Evolutionary conservation across 2,797 vertebrate genomes (phyloP), one percentile per base, ranked within the genome.

Genomic region (Pampus argenteus): DNA sequence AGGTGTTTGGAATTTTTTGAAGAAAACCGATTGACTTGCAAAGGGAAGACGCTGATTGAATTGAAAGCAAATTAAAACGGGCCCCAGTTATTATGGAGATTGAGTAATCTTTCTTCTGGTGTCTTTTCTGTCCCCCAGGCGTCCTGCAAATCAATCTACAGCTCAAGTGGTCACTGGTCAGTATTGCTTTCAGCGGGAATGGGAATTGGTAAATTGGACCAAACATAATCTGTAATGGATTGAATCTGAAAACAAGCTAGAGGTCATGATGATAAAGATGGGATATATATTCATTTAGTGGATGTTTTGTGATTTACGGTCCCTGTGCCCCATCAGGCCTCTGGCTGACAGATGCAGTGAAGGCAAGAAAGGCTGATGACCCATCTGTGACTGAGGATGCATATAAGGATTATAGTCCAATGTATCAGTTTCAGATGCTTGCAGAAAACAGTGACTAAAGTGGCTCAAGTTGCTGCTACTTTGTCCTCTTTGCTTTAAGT

Each of bases 131-230:
- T 81, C 79, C 69, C 76, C 47, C 0, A 5, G 74, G 76, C 59
- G 2, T 65, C 71, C 73, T 61, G 54, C 66, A 75, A 82, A 88
- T 90, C 80, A 85, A 86, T 89, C 74, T 28, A 4, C 38, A 47
- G 71, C 79, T 85, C 55, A 84, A 84, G 74, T 80, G 76, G 70
- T 81, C 79, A 79, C 50, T 83, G 81, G 84, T 88, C 82, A 80
- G 71, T 77, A 79, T 74, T 75, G 75, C 76, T 78, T 74, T 86
- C 62, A 76, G 59, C 13, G 6, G 63, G 40, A 67, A 72, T 42
- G 51, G 67, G 44, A 56, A 75, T 67, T 47, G 40, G 76, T 67
- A 67, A 87, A 80, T 64, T 71, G 57, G 59, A 70, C 65, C 62
- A 51, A 82, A 64, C 60, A 71, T 72, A 76, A 76, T 76, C 66